Evolutionary conservation across 35 echinoderm and acorn worm species (phyloP).

Genomic region (Stichopus chloronotus): DNA sequence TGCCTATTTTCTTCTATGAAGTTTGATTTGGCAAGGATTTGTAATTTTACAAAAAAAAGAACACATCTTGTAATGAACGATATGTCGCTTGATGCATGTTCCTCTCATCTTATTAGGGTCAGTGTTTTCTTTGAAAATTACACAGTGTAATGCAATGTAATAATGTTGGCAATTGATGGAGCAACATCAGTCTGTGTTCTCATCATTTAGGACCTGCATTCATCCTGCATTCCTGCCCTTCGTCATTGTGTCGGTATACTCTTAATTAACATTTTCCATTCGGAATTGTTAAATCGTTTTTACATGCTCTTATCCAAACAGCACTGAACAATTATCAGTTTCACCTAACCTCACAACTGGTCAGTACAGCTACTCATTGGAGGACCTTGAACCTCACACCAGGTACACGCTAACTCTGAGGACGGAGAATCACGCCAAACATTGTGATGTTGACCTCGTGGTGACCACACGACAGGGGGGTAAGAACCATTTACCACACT

Average conservation of each 20-base stretch:
- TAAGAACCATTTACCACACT: neutral
- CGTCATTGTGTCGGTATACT: neutral
- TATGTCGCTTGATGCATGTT: no score
- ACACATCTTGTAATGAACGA: no score
- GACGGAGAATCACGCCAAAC: neutral
- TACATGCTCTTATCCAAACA: neutral
- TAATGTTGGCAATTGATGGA: no score
- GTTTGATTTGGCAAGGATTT: no score
- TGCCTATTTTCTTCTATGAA: no score
- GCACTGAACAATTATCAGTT: neutral
- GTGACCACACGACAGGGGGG: neutral
- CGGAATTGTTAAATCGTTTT: neutral
- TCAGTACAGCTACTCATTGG: neutral
- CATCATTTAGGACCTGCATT: no score
- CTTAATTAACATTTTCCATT: neutral
- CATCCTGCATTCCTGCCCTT: no score
- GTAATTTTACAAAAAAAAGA: no score
- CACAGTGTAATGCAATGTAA: no score
- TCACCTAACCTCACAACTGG: neutral
- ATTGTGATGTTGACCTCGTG: neutral
- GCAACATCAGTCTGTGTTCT: no score
- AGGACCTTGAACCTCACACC: neutral
- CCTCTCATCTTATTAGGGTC: no score
- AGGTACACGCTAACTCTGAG: neutral
- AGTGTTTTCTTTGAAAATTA: no score